Conservation (phyloP, 2,888 invertebrate species). For the Dolomedes plantarius region DNA sequence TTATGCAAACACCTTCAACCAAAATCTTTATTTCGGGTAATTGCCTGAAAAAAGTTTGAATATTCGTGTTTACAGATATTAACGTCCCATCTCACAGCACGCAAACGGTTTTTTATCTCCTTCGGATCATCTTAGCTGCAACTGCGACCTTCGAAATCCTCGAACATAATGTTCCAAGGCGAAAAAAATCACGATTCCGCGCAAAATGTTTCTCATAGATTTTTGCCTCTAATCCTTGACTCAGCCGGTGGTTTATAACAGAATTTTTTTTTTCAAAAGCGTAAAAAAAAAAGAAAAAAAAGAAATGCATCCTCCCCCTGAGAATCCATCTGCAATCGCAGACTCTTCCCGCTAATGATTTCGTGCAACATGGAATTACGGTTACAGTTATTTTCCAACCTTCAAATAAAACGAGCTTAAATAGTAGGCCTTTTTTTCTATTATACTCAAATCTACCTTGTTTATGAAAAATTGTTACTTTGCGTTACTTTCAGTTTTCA, state of each 20-base stretch:
- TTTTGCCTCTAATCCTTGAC: constrained; percentile 14
- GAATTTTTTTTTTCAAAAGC: background rate
- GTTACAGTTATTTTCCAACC: background rate
- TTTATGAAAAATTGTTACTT: too few species aligned
- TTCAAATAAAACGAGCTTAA: background rate
- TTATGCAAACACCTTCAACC: too few species aligned
- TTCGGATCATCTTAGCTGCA: background rate
- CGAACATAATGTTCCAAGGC: constrained; percentile 7
- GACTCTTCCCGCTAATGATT: background rate
- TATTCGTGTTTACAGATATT: too few species aligned
- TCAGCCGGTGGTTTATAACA: background rate
- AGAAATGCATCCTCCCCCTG: background rate
- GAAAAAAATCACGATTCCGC: constrained; percentile 6
- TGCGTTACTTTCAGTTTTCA: background rate
- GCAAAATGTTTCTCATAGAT: background rate
- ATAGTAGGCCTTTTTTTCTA: background rate
- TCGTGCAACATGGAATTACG: background rate
- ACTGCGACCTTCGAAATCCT: background rate
- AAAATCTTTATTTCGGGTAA: too few species aligned
- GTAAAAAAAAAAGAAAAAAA: background rate
- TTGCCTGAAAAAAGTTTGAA: too few species aligned
- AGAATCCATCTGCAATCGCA: background rate
- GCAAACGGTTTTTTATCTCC: background rate
- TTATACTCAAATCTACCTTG: too few species aligned
- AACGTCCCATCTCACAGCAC: background rate